Percentiles rank a stretch among this genome's conserved stretches.
These are phyloP conservation scores for Willisornis vidua DNA, from an alignment of 2,113 vertebrate genomes.

Conservation along the genomic window DNA sequence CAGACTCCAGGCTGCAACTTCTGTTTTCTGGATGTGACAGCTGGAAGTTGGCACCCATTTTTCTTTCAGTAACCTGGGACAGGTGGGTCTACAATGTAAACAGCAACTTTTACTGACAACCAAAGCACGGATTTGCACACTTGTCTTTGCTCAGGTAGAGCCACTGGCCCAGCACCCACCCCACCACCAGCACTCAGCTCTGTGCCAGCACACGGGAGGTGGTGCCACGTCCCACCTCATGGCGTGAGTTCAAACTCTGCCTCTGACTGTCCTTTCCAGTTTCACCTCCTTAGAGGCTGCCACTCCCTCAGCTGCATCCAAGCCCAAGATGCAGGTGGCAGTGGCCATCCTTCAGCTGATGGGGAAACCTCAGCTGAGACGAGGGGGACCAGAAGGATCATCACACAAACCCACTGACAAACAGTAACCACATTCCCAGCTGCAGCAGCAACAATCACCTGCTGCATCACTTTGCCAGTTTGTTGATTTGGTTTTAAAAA, in stretches of 20 bases:
- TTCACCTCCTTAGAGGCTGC: neutral
- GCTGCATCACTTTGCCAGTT: neutral
- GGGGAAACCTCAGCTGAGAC: neutral
- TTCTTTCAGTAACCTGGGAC: neutral
- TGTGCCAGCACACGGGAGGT: neutral
- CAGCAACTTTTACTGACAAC: neutral
- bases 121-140: neutral
- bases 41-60: neutral
- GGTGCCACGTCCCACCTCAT: rapidly evolving
- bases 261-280: neutral
- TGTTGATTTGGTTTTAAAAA: neutral
- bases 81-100: neutral
- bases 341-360: neutral
- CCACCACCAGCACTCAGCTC: neutral
- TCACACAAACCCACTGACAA: neutral
- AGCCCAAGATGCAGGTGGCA: neutral
- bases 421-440: neutral
- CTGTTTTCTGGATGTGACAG: neutral
- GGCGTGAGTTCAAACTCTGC: neutral
- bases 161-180: neutral
- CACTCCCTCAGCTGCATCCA: neutral
- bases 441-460: neutral
- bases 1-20: neutral
- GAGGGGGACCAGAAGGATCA: neutral
- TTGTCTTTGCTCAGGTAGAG: neutral